Evolutionary conservation across 2,888 invertebrate genomes (phyloP), one percentile per base, ranked within the genome.

Genomic region (Scrobipalpa costella): DNA sequence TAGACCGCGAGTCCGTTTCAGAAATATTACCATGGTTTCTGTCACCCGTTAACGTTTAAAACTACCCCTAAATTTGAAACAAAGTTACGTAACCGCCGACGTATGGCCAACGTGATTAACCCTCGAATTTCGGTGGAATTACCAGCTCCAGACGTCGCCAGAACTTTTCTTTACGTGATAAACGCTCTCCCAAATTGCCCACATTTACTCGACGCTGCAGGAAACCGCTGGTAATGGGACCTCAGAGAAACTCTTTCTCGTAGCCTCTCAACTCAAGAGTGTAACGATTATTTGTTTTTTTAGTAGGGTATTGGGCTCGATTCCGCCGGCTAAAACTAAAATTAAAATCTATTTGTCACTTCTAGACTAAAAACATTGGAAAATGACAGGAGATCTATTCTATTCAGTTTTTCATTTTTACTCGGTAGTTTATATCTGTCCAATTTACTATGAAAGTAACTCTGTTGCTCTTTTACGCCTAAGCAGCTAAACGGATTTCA

Each of bases 81-180:
- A 82, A 83, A 84, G 78, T 85, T 83, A 85, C 84, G 85, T 85
- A 81, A 81, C 81, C 84, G 83, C 77, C 86, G 83, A 87, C 82
- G 78, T 84, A 83, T 81, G 76, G 76, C 76, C 73, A 75, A 73
- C 79, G 83, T 84, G 86, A 87, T 86, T 85, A 88, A 87, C 86
- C 85, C 85, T 81, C 81, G 80, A 81, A 83, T 81, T 84, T 84
- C 79, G 78, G 76, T 73, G 71, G 81, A 86, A 87, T 88, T 87
- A 84, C 86, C 86, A 83, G 86, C 86, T 85, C 79, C 80, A 81
- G 79, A 80, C 84, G 85, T 84, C 86, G 80, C 83, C 83, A 79
- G 84, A 87, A 88, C 88, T 87, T 89, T 90, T 89, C 87, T 88
- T 87, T 87, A 83, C 83, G 88, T 88, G 88, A 89, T 88, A 87